Base-by-base conservation (phyloP, 2,797 vertebrate genomes). In the Diglossa cyanea region DNA sequence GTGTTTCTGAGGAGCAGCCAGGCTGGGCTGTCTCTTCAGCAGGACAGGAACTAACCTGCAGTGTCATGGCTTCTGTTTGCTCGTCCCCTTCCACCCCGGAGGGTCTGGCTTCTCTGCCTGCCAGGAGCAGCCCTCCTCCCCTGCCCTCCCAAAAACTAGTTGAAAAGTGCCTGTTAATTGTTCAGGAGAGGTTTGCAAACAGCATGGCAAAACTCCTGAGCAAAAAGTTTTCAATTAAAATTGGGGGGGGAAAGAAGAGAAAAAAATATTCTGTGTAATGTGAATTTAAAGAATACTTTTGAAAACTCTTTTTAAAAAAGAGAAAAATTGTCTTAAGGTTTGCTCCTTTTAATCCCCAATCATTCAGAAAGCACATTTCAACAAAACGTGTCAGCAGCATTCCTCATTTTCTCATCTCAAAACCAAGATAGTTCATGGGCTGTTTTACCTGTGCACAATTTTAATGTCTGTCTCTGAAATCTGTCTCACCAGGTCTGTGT, bases 381-480 rank as follows among this genome's bases (percentile, higher is more conserved):
- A 94, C 25, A 0, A 62, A 86, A 79, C 17, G 7, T 83, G 39
- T 75, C 76, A 78, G 85, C 85, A 66, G 70, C 86, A 35, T 88
- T 93, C 21, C 31, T 77, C 79, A 81, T 91, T 94, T 88, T 88
- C 62, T 83, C 94, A 67, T 94, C 67, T 82, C 63, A 50, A 42
- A 91, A 40, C 75, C 8, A 5, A 73, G 55, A 45, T 66, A 11
- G 80, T 86, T 94, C 9, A 0, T 11, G 44, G 63, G 70, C 82
- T 93, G 78, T 96, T 86, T 67, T 65, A 77, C 67, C 72, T 92
- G 79, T 93, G 90, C 83, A 54, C 94, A 86, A 1, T 86, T 95
- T 92, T 94, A 91, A 73, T 92, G 93, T 96, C 40, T 95, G 96
- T 96, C 93, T 81, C 57, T 54, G 86, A 48, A 94, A 54, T 88